phyloP scores from a whole-genome alignment of 2,113 vertebrate species.

The Paramisgurnus dabryanus region DNA sequence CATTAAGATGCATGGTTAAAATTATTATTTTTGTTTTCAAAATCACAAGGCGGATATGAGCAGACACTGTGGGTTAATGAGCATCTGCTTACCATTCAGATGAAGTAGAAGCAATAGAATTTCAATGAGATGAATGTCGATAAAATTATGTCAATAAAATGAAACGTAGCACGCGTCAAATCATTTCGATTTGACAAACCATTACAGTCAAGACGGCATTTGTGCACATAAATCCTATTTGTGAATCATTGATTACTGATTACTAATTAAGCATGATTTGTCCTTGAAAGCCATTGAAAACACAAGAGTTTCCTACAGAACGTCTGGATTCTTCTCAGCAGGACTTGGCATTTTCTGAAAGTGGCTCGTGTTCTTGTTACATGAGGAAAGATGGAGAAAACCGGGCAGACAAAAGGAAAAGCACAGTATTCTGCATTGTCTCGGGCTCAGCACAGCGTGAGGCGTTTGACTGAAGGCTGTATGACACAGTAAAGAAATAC shows the following conservation, averaged over 20 bases:
- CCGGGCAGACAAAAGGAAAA: constrained; percentile 45
- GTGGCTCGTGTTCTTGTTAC: constrained; percentile 24
- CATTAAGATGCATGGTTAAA: constrained; percentile 39
- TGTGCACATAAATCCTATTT: not conserved
- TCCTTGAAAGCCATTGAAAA: not conserved
- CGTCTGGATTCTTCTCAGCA: constrained; percentile 30
- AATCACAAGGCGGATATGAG: constrained; percentile 6
- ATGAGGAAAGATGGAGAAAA: constrained; percentile 38
- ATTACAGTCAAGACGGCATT: constrained; percentile 18
- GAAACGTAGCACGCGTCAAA: constrained; percentile 2
- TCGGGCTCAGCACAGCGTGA: constrained; percentile 62
- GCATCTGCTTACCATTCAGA: constrained; percentile 22
- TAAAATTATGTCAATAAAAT: constrained; percentile 23
- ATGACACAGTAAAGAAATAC: constrained; percentile 43
- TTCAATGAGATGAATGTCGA: constrained; percentile 19
- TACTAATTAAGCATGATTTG: constrained; percentile 26
- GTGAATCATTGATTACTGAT: constrained; percentile 24
- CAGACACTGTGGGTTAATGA: not conserved
- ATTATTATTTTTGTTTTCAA: constrained; percentile 19
- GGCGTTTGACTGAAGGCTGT: constrained; percentile 55
- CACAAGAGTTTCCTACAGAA: constrained; percentile 12
- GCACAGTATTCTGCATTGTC: constrained; percentile 61
- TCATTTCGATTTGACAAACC: not conserved
- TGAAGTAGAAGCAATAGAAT: constrained; percentile 19
- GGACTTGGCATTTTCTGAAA: constrained; percentile 11